Base-by-base conservation (phyloP, 2,113 vertebrate genomes). In the Bubalus kerabau region DNA sequence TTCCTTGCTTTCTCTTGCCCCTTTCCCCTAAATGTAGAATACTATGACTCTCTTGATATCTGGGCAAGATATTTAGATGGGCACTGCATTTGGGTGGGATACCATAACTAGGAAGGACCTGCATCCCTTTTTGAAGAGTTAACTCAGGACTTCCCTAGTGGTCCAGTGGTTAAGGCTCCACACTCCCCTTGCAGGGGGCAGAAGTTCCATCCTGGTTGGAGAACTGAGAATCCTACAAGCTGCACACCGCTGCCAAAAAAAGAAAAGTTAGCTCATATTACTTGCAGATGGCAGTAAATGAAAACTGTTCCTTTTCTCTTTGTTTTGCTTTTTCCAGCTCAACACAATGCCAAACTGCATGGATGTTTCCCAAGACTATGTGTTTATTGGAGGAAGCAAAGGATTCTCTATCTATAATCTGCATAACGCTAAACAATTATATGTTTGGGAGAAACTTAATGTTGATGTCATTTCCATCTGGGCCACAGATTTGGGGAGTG, bases 381-480 rank as follows among this genome's bases (percentile, higher is more conserved):
- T 99, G 62, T 99, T 99, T 96, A 88, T 99, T 1, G 99, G 99
- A 83, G 98, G 98, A 92, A 97, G 98, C 0, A 6, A 59, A 43
- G 99, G 99, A 64, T 98, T 99, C 93, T 98, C 98, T 60, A 98
- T 99, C 95, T 99, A 99, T 98, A 97, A 28, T 84, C 92, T 91
- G 2, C 84, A 92, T 21, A 97, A 93, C 90, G 97, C 94, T 24
- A 94, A 91, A 71, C 67, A 24, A 62, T 67, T 98, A 28, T 98
- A 98, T 57, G 90, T 96, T 46, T 99, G 99, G 99, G 98, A 99
- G 64, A 97, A 98, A 94, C 95, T 97, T 56, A 98, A 91, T 16
- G 87, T 97, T 1, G 99, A 99, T 94, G 98, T 99, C 28, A 99
- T 98, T 54, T 98, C 97, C 92, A 93, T 99, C 97, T 98, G 60